These are phyloP conservation scores for Caenorhabditis brenneri DNA, from an alignment of 1,140 invertebrate genomes.

Conservation along the genomic window DNA sequence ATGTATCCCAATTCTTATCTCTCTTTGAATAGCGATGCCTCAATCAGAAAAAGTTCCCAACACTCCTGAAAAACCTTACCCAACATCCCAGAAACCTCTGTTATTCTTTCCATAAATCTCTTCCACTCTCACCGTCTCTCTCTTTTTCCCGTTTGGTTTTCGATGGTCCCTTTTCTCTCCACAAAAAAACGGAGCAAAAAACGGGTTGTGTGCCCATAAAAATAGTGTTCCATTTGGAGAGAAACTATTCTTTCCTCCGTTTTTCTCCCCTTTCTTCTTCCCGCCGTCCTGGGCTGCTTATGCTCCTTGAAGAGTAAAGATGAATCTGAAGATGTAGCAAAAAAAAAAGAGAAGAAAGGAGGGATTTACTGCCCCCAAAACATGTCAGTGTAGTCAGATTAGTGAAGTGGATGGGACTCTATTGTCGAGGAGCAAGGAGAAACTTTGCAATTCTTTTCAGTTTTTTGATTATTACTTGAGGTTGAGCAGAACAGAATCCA, in stretches of 20 bases:
- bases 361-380: background rate
- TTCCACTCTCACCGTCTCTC: too few species aligned
- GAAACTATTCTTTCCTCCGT: background rate
- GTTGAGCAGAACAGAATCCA: too few species aligned
- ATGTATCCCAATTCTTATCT: background rate
- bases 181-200: background rate
- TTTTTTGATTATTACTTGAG: background rate
- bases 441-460: background rate
- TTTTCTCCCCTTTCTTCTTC: background rate
- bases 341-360: background rate
- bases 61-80: too few species aligned
- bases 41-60: too few species aligned
- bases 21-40: too few species aligned
- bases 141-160: too few species aligned
- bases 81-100: too few species aligned
- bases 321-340: constrained; percentile 34
- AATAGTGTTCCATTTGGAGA: constrained; percentile 3
- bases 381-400: constrained; percentile 29
- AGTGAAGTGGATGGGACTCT: constrained; percentile 33
- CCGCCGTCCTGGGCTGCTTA: background rate
- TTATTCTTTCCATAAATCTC: too few species aligned
- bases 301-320: constrained; percentile 32
- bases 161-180: background rate
- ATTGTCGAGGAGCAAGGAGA: background rate
- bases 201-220: too few species aligned